Evolutionary conservation across 1,140 invertebrate genomes (phyloP).

Genomic region (Onthophagus taurus): DNA sequence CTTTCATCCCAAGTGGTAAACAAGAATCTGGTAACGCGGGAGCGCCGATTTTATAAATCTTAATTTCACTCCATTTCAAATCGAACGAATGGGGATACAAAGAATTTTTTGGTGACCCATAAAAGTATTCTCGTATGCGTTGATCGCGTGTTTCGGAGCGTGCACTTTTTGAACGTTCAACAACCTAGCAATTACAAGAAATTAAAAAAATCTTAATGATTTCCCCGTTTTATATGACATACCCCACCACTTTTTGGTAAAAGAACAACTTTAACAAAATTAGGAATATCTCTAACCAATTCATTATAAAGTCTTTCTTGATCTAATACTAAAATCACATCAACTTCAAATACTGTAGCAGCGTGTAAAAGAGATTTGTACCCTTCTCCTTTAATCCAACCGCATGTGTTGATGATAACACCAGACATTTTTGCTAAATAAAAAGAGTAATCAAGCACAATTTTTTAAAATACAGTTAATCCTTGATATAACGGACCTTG

Average conservation of each 20-base stretch:
- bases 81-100: constrained; percentile 90
- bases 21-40: constrained; percentile 87
- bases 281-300: constrained; percentile 84
- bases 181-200: constrained; percentile 51
- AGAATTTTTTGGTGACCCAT: constrained; percentile 67
- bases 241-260: constrained; percentile 95
- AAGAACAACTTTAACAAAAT: constrained; percentile 86
- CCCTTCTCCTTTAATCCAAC: constrained; percentile 89
- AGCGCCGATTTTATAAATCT: constrained; percentile 91
- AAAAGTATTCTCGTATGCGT: constrained; percentile 90
- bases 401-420: constrained; percentile 97
- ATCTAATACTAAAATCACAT: constrained; percentile 91
- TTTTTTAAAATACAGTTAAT: too few species aligned
- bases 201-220: not conserved
- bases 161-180: constrained; percentile 65
- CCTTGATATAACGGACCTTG: too few species aligned
- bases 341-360: constrained; percentile 89
- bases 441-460: too few species aligned
- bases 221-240: constrained; percentile 41
- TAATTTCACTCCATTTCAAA: constrained; percentile 77
- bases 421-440: constrained; percentile 73
- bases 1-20: constrained; percentile 91
- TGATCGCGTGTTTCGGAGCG: constrained; percentile 69
- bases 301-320: constrained; percentile 95
- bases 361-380: constrained; percentile 77